Base-by-base conservation (phyloP, 2,113 vertebrate species). In the Fulmarus glacialis region DNA sequence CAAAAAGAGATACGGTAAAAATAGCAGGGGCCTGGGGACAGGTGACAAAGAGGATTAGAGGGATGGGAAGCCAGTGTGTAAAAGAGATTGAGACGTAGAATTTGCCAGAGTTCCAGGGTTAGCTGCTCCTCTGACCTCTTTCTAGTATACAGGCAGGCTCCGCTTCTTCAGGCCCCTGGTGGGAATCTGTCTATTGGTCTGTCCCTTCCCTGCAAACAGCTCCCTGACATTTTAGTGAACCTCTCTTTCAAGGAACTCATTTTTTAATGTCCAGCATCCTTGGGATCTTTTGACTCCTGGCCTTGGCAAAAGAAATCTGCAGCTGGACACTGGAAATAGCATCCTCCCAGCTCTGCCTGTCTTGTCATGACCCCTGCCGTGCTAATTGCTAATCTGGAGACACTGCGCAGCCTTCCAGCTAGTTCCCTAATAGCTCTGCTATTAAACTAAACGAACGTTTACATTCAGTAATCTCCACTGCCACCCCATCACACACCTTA, bases 1-100 rank as follows among this genome's bases (percentile, higher is more conserved):
- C 9, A 32, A 85, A 85, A 95, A 95, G 86, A 85, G 77, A 77
- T 80, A 83, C 0, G 2, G 16, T 62, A 94, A 94, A 96, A 97
- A 96, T 90, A 97, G 70, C 84, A 78, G 81, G 72, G 70, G 95
- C 78, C 81, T 91, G 75, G 92, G 75, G 91, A 94, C 71, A 92
- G 89, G 85, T 90, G 80, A 95, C 96, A 97, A 85, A 96, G 86
- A 92, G 66, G 87, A 96, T 96, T 95, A 97, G 66, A 95, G n/a
- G 22, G 64, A 87, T 63, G 32, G 87, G 77, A 95, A 95, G 62
- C 47, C 82, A 67, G 23, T 59, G 75, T 80, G 34, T 95, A 85
- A 83, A 78, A 94, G 89, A 92, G 74, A 96, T 93, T 92, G 92
- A 95, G 92, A 95, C 0, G 0, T 74, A 89, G 82, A 72, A 94